Base-by-base conservation (phyloP, 1,140 invertebrate species). In the Solenopsis fugax region DNA sequence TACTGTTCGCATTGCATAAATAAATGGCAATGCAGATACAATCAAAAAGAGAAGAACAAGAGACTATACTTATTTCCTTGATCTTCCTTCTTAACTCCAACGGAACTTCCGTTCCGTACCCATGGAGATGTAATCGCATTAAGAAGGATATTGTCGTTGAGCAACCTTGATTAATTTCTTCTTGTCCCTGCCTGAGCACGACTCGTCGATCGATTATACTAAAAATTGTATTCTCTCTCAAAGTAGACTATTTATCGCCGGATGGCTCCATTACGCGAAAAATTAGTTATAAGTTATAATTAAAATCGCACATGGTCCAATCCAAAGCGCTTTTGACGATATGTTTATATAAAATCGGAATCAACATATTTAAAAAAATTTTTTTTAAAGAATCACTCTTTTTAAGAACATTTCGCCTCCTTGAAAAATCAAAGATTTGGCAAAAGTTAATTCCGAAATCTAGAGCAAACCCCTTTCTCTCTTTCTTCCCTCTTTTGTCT, bases 51-150 rank as follows among this genome's bases (percentile, higher is more conserved):
- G 48, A 48, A 65, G 48, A 81, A 13, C 52, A 37, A 73, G 41
- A 48, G 21, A 54, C 64, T 58, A 29, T 65, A 34, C 56, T 45
- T 76, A 86, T 88, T 78, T 86, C 62, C 64, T 50, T 76, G 13
- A 41, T 88, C 50, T 56, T 71, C 72, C 13, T 82, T 82, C 76
- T 60, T 60, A 75, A 29, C 24, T 54, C 60, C 69, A 21, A 76
- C 75, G 80, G 86, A 77, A 80, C 88, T 85, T 90, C 29, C 77
- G 10, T 87, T 48, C 67, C 56, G 86, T 89, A 85, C 56, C 88
- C 86, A 90, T 86, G 90, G 90, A 90, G 48, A 91, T 90, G 81
- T 93, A 93, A 93, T 93, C 93, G 93, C 87, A 93, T 93, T 92
- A 93, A 82, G 85, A 54, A 91, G 88, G 88, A 92, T 93, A 92